Percentiles rank a stretch among this genome's conserved stretches.
phyloP scores from a whole-genome alignment of 2,888 invertebrate genomes.

The Torymus texanus region DNA sequence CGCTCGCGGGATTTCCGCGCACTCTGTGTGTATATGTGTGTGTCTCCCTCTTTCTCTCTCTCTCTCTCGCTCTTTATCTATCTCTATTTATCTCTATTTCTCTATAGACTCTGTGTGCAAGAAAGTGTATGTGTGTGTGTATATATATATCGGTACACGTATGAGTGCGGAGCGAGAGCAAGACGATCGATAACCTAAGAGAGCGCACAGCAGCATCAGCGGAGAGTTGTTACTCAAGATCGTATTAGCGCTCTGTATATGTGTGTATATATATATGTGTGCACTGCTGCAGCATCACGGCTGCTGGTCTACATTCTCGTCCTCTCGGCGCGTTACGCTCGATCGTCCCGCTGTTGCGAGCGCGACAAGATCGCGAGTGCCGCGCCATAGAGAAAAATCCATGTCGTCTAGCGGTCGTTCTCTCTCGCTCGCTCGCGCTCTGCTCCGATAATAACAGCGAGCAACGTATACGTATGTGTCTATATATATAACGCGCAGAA shows the following conservation, averaged over 20 bases:
- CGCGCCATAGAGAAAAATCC: constrained; percentile 42
- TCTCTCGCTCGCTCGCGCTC: background rate
- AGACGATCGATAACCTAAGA: constrained; percentile 12
- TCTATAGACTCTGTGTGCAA: background rate
- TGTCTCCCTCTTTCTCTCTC: too few species aligned
- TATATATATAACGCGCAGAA: background rate
- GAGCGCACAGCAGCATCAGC: background rate
- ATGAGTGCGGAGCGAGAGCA: background rate
- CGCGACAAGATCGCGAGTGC: constrained; percentile 35
- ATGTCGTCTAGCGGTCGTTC: constrained; percentile 48
- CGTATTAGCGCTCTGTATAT: constrained; percentile 59
- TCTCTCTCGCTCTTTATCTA: background rate
- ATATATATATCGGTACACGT: background rate
- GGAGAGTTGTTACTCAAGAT: constrained; percentile 56
- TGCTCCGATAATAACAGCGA: constrained; percentile 11
- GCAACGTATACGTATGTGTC: background rate
- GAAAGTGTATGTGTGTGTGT: background rate
- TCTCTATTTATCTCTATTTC: constrained; percentile 9
- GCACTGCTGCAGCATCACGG: too few species aligned
- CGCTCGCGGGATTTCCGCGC: constrained; percentile 55
- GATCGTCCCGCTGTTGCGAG: constrained; percentile 2
- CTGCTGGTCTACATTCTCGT: background rate
- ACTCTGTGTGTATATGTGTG: too few species aligned
- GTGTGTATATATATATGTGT: background rate
- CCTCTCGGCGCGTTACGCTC: constrained; percentile 29